Evolutionary conservation across 2,113 vertebrate genomes (phyloP), one percentile per base, ranked within the genome.

Genomic region (Sisor rabdophorus): DNA sequence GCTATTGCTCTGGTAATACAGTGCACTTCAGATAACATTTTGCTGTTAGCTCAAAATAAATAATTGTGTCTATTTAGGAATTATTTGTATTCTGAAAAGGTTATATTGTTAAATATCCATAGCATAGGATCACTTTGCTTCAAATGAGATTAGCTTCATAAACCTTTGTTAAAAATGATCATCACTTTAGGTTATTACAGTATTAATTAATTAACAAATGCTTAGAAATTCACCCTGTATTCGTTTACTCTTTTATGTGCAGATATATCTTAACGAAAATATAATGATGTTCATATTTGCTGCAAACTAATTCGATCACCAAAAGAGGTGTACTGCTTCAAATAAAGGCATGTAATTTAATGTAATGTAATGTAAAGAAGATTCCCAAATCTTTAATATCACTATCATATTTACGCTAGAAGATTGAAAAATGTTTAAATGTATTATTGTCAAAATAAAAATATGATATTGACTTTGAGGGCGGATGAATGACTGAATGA

Each of bases 1-100:
- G 60, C 72, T 32, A 61, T 55, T 13, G 59, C 60, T 76, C 67
- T 68, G 76, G 72, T 78, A 79, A 79, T 54, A 70, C 30, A 73
- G 24, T 55, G 36, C 53, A 63, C 65, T 60, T 71, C 68, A 72
- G 54, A 73, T 72, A 71, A 36, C 67, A 59, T 30, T 69, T 40
- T 71, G 40, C n/a, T 63, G 58, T 56, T 32, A 63, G 10, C 19
- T 22, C 52, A 65, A n/a, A n/a, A n/a, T n/a, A n/a, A n/a, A n/a
- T n/a, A n/a, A n/a, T n/a, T n/a, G n/a, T n/a, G n/a, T n/a, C 2
- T 3, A 36, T 36, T 36, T 6, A 3, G 32, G 32, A 36, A 3
- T 36, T 36, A 36, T 36, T 48, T 67, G 11, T 16, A 67, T 26
- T 48, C 22, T 50, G 11, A 26, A 48, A 50, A 48, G 24, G 24